These are phyloP conservation scores for Sinocyclocheilus anshuiensis DNA, from an alignment of 2,113 vertebrate genomes.

Conservation along the genomic window DNA sequence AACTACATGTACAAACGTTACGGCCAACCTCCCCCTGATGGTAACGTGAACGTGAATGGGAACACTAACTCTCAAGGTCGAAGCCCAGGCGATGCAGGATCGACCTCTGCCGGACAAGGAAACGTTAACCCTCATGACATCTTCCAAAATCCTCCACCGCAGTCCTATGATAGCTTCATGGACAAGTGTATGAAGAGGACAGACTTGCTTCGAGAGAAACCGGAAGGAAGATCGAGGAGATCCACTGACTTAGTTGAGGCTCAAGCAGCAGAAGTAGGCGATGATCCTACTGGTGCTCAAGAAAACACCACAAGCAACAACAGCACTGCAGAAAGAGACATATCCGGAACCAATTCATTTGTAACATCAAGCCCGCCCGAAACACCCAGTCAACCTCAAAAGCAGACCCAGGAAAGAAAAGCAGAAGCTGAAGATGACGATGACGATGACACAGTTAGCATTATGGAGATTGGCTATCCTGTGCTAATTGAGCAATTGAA, in stretches of 20 bases:
- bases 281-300: not conserved
- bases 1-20: constrained; percentile 76
- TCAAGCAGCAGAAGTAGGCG: not conserved
- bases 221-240: constrained; percentile 39
- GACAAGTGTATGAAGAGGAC: constrained; percentile 70
- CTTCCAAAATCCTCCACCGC: constrained; percentile 52
- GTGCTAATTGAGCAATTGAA: constrained; percentile 74
- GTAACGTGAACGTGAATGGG: constrained; percentile 46
- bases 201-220: constrained; percentile 57
- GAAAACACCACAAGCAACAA: not conserved
- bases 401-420: not conserved
- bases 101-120: constrained; percentile 58
- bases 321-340: constrained; percentile 1
- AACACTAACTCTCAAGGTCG: constrained; percentile 32
- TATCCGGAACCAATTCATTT: not conserved
- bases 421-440: not conserved
- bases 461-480: constrained; percentile 76
- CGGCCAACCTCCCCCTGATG: constrained; percentile 50
- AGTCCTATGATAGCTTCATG: constrained; percentile 72
- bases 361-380: not conserved
- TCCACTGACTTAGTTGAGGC: constrained; percentile 23
- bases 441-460: constrained; percentile 66
- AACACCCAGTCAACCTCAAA: not conserved
- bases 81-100: constrained; percentile 11
- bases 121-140: constrained; percentile 69